Base-by-base conservation (phyloP, 2,888 invertebrate genomes). In the Cancer borealis region DNA sequence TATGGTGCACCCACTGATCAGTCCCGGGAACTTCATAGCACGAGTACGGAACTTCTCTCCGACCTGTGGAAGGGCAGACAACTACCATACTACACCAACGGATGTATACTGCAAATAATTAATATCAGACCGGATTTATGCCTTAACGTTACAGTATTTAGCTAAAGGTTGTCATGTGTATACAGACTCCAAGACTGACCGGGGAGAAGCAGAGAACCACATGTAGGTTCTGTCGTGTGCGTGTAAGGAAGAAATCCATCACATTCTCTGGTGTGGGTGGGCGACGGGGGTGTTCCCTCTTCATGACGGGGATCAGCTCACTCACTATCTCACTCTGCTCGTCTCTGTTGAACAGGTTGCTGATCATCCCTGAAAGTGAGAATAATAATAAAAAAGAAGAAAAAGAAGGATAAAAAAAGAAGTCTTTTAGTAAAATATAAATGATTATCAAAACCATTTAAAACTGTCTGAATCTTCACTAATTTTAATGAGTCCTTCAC, bases 1-100 rank as follows among this genome's bases (percentile, higher is more conserved):
- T 96, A 99, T 98, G 0, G 99, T 99, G 96, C 99, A 99, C 14
- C 99, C 99, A n/a, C 99, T 99, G 96, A 99, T 99, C 66, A 99
- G 97, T 0, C 99, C 99, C 2, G 99, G 99, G 96, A 99, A 99
- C 96, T 99, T 97, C 96, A 99, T 97, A 0, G 99, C 98, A 95
- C 99, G 97, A 96, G 98, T 98, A 93, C 99, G 97, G 96, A 99
- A 99, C 96, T 99, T 99, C 97, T 99, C 99, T n/a, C 99, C 99
- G 0, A 99, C 98, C 98, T 98, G 39, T 26, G 17, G 49, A n/a
- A 14, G 14, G 47, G 49, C 17, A 45, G 46, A 46, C 92, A 21
- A 73, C 73, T 8, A 73, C 8, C 73, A 0, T 3, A n/a, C 60
- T 21, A 92, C 5, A 92, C n/a, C 73, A 66, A 73, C 45, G 1